Evolutionary conservation across 92 coral and sea anemone genomes (phyloP), one percentile per base, ranked within the genome.

Genomic region (Bergia sp.): DNA sequence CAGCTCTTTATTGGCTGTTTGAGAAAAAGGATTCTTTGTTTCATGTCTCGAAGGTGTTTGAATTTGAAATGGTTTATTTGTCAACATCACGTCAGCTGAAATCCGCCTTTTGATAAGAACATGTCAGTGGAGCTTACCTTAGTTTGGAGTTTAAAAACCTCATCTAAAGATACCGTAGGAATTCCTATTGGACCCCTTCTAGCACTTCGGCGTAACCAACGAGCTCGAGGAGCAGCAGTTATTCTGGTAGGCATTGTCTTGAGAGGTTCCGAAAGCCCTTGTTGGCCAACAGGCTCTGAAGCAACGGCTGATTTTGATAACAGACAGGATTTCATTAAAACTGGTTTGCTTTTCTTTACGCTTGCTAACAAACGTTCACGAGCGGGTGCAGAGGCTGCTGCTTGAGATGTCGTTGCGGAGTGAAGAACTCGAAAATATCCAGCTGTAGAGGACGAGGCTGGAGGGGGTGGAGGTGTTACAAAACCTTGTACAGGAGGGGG

Each of bases 111-210:
- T 29, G 29, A 29, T 29, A 29, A 29, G 29, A 29, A 29, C 29
- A 29, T 29, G 29, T 29, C 29, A 61, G 69, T 61, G 16, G 69
- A 18, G 69, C 69, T 76, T 76, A 76, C 80, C 80, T 18, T 76
- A 18, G 80, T 15, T 44, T 76, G 80, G 49, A 76, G 53, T 39
- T 41, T 42, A 76, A 76, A 76, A 40, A 76, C 13, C 50, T 76
- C 53, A 4, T 18, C 37, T 6, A 76, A 76, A 76, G 80, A 76
- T 44, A 38, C 80, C 2, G 37, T 7, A 44, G 50, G 23, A 3
- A 6, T 3, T 15, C 3, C 12, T 41, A 2, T 9, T 0, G 50
- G 5, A 12, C 10, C 53, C 12, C 37, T 10, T 40, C 47, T 44
- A 3, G 4, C 11, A 9, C 37, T 42, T 37, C 53, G 2, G 37